Base-by-base conservation (phyloP, 2,888 invertebrate genomes). In the Spodoptera picta region DNA sequence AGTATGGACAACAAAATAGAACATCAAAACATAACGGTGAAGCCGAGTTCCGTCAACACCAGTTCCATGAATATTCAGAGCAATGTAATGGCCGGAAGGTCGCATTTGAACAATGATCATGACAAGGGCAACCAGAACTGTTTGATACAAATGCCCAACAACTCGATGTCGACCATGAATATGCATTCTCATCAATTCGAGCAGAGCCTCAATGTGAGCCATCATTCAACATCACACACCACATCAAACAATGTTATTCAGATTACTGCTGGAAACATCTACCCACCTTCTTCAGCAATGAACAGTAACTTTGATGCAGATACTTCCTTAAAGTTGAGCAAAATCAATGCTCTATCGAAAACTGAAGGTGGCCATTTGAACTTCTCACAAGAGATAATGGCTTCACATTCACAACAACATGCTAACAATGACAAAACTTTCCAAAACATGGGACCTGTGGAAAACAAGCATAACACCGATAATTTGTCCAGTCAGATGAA, bases 351-450 rank as follows among this genome's bases (percentile, higher is more conserved):
- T 27, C 83, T 94, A 57, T 94, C 94, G 2, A 94, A 94, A 79
- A 76, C 94, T 12, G 94, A 94, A 87, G 93, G 91, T 44, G 94
- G 94, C 0, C 93, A 93, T 75, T 81, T 94, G 69, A 94, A 94
- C 74, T 94, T 94, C 62, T 92, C 93, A 0, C 94, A 92, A 81
- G 94, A 94, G 84, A 93, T 94, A 62, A 93, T 94, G 92, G 89
- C 93, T 45, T 91, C 94, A 3, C 94, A 94, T 84, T 88, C 93
- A 1, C 94, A 94, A 75, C 93, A 92, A 70, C 91, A 92, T 76
- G 84, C 87, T 9, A 93, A 93, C 69, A 93, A 88, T 75, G 94
- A 94, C 36, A 94, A 94, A 79, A 84, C 82, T 66, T 94, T 94
- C 80, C 95, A 93, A 73, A 93, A 92, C 61, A 90, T 94, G 84